A percentile compares a stretch with the other conserved stretches of the same genome.
phyloP scores from a whole-genome alignment of 1,140 invertebrate genomes.

The Leptinotarsa defecta region DNA sequence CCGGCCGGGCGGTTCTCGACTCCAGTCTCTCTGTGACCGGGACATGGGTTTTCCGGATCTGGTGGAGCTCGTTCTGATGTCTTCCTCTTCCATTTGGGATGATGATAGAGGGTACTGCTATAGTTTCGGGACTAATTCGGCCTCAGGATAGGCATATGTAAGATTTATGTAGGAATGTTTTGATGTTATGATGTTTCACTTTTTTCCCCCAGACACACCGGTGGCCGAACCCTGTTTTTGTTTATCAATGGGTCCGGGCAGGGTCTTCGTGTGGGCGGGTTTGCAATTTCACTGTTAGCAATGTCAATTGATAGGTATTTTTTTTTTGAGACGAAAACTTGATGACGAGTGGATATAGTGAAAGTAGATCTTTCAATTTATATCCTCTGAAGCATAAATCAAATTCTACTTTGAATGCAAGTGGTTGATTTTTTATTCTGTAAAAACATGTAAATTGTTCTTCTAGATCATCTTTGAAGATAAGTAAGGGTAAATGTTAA shows the following conservation, averaged over 20 bases:
- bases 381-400: too few relatives aligned
- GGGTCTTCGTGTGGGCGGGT: neutral
- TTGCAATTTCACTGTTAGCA: too few relatives aligned
- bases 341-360: too few relatives aligned
- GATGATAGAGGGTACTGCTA: constrained; percentile 9
- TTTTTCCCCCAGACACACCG: neutral
- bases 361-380: too few relatives aligned
- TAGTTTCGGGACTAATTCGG: constrained; percentile 14
- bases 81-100: neutral
- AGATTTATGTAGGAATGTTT: constrained; percentile 27
- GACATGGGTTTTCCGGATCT: constrained; percentile 11
- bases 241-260: neutral
- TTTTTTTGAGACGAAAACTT: too few relatives aligned
- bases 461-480: too few relatives aligned
- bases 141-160: constrained; percentile 28
- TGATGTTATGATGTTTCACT: constrained; percentile 15
- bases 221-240: neutral
- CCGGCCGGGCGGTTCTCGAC: constrained; percentile 13
- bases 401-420: too few relatives aligned
- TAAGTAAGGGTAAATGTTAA: too few relatives aligned
- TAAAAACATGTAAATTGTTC: too few relatives aligned
- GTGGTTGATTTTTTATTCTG: too few relatives aligned
- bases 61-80: neutral
- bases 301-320: too few relatives aligned
- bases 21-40: constrained; percentile 29